Evolutionary conservation across 2,888 invertebrate species (phyloP).

Genomic region (Teleogryllus oceanicus): DNA sequence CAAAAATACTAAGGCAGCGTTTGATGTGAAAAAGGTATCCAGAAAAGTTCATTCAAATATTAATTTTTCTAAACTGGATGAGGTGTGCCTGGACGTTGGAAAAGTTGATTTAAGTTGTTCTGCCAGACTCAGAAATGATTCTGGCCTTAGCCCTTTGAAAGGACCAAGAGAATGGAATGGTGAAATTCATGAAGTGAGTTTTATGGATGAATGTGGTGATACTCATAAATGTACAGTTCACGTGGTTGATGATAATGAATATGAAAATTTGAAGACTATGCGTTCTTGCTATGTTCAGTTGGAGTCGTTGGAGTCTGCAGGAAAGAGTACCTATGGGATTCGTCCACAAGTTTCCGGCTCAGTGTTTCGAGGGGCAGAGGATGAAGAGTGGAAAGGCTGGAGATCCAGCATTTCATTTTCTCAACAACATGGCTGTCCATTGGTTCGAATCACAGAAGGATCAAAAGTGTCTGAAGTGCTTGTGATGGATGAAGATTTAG

Average conservation of each 20-base stretch:
- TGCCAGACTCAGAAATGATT: neutral
- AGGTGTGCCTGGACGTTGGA: neutral
- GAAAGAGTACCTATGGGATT: neutral
- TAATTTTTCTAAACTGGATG: neutral
- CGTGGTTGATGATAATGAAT: neutral
- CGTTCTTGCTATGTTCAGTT: neutral
- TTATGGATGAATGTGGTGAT: neutral
- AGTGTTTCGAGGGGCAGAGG: neutral
- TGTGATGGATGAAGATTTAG: neutral
- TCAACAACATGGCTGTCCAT: neutral
- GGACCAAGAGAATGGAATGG: neutral
- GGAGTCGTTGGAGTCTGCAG: neutral
- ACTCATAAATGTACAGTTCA: neutral
- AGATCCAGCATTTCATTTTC: neutral
- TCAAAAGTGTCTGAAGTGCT: neutral
- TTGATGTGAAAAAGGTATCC: neutral
- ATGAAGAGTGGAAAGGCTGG: constrained; percentile 3
- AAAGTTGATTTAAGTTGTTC: neutral
- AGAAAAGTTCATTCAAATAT: neutral
- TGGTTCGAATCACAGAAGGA: neutral
- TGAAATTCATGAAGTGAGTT: neutral
- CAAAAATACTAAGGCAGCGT: no score
- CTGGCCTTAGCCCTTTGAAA: neutral
- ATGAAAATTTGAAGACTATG: neutral
- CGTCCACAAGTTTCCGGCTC: neutral